A percentile compares a stretch with the other conserved stretches of the same genome.
phyloP scores from a whole-genome alignment of 2,888 invertebrate genomes.

The Smittia sp. region DNA sequence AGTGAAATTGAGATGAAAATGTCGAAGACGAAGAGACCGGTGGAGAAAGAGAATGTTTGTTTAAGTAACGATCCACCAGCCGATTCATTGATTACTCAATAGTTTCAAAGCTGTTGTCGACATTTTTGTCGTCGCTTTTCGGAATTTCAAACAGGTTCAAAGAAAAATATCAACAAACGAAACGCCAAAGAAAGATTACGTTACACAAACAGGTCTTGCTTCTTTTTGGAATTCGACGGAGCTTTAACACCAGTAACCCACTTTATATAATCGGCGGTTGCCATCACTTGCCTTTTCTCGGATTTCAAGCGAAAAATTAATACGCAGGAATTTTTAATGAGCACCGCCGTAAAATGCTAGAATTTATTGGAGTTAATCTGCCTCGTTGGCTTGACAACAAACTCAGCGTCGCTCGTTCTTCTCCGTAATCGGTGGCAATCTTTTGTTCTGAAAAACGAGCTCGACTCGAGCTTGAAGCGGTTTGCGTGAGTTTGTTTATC shows the following conservation, averaged over 20 bases:
- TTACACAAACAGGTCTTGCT: slow-evolving; percentile 34
- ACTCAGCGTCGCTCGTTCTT: too few relatives aligned
- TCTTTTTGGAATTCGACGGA: background rate
- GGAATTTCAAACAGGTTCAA: slow-evolving; percentile 20
- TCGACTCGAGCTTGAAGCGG: too few relatives aligned
- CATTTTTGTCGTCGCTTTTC: slow-evolving; percentile 16
- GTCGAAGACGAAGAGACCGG: background rate
- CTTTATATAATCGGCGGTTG: slow-evolving; percentile 13
- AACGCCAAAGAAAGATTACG: slow-evolving; percentile 21
- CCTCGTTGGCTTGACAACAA: background rate
- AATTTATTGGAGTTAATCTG: slow-evolving; percentile 7
- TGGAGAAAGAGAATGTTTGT: background rate
- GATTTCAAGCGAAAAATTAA: background rate
- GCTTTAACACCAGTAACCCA: slow-evolving; percentile 33
- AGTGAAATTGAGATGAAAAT: slow-evolving; percentile 34
- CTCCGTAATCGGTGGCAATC: too few relatives aligned
- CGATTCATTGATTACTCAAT: slow-evolving; percentile 34
- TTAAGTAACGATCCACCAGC: background rate
- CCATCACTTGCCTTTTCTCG: background rate
- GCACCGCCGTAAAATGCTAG: background rate
- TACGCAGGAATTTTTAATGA: background rate
- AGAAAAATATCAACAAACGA: background rate
- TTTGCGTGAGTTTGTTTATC: too few relatives aligned
- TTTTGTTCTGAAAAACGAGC: too few relatives aligned
- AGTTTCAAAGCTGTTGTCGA: slow-evolving; percentile 25